Evolutionary conservation across 2,113 vertebrate species (phyloP).

Genomic region (Misgurnus anguillicaudatus): DNA sequence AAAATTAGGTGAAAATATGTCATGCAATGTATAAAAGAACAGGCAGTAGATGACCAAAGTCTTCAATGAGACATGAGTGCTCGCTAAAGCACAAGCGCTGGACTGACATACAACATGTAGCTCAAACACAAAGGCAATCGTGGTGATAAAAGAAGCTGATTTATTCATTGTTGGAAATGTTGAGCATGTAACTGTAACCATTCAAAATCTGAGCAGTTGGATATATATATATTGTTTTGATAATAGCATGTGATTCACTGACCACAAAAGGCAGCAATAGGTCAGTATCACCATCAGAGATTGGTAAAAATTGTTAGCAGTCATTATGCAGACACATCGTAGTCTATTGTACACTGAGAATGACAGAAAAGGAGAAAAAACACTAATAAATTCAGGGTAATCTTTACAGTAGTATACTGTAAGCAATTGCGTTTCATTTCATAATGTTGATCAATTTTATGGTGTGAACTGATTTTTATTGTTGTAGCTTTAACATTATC

Average conservation of each 20-base stretch:
- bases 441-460: constrained; percentile 11
- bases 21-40: constrained; percentile 8
- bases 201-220: constrained; percentile 17
- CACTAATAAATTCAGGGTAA: background rate
- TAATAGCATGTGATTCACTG: constrained; percentile 30
- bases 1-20: background rate
- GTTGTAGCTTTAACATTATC: constrained; percentile 16
- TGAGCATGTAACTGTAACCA: constrained; percentile 5
- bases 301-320: constrained; percentile 1
- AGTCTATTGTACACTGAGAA: background rate
- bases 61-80: constrained; percentile 10
- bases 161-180: constrained; percentile 36
- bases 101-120: constrained; percentile 29
- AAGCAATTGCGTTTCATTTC: constrained; percentile 19
- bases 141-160: constrained; percentile 52
- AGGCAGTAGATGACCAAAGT: constrained; percentile 2
- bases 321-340: background rate
- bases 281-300: constrained; percentile 27
- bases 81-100: background rate
- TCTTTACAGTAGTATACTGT: background rate
- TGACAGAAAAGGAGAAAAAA: background rate
- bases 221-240: constrained; percentile 9
- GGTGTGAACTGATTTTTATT: constrained; percentile 8
- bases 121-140: constrained; percentile 57
- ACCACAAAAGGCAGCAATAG: constrained; percentile 17